Evolutionary conservation across 2,797 vertebrate genomes (phyloP), one percentile per base, ranked within the genome.

Genomic region (Lacerta bilineata): DNA sequence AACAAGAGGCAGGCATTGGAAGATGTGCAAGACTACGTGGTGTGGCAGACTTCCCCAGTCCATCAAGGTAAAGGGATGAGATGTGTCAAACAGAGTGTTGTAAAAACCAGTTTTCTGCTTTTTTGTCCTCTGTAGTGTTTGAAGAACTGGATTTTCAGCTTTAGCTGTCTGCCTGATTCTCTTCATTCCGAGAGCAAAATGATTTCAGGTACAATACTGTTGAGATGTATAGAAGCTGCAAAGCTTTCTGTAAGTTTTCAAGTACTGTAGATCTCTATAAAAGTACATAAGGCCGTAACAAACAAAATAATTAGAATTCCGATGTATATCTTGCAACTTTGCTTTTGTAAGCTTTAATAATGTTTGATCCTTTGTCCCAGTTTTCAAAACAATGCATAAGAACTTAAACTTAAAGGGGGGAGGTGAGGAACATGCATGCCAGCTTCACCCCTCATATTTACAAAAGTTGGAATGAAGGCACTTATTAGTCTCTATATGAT

Each of bases 1-100:
- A 10, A 98, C 95, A 61, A 98, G 96, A 84, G 98, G 97, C 71
- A 99, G 96, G 74, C 98, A 97, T 94, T 98, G 98, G 93, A 98
- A 98, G 87, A 98, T 95, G 41, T 96, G 94, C 86, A 98, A 95
- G n/a, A 98, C 87, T 1, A 98, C 90, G 0, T 98, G 97, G 90
- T 98, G 97, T 0, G 98, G 98, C 87, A 99, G 96, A 94, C 91
- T 97, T 6, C 97, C 97, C 98, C 98, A 99, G 94, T 98, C 98
- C 88, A 96, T 71, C 0, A 74, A 90, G 61, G 82, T 1, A 5
- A 64, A 85, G 8, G 2, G 71, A 5, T 88, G 89, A 84, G 90
- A 89, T 29, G 93, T 90, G n/a, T 72, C 89, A 75, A 94, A 64
- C 72, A 76, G 86, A 7, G 95, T 82, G 6, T 75, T 64, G 79